phyloP scores from a whole-genome alignment of 1,140 invertebrate species.

The Halyomorpha halys region DNA sequence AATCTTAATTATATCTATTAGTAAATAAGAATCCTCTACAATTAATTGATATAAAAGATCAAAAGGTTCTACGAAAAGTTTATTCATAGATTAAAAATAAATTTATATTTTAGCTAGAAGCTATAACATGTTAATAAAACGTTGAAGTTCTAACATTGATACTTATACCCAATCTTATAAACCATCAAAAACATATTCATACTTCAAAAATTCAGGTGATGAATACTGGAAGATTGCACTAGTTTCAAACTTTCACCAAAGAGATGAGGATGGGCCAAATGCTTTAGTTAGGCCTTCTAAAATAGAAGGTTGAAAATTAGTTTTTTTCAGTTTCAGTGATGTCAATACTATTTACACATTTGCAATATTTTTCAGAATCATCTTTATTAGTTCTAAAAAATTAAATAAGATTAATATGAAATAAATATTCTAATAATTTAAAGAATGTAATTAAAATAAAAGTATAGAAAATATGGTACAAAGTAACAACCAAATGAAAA shows the following conservation, averaged over 20 bases:
- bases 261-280: constrained; percentile 73
- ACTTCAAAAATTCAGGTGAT: constrained; percentile 68
- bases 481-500: too few species aligned
- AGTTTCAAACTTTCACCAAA: constrained; percentile 72
- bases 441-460: too few species aligned
- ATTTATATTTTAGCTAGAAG: too few species aligned
- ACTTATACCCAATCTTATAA: background rate
- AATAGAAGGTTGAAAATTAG: constrained; percentile 50
- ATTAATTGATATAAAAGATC: too few species aligned
- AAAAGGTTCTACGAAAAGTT: too few species aligned
- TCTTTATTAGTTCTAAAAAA: constrained; percentile 1
- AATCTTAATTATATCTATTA: too few species aligned
- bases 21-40: too few species aligned
- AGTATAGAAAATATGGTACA: too few species aligned
- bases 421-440: too few species aligned
- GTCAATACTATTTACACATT: constrained; percentile 11
- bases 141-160: background rate
- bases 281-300: constrained; percentile 65
- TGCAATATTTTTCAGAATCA: constrained; percentile 9
- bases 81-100: too few species aligned
- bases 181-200: constrained; percentile 20
- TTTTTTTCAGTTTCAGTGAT: constrained; percentile 29
- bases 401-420: too few species aligned
- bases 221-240: constrained; percentile 76
- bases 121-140: too few species aligned